phyloP scores from a whole-genome alignment of 2,888 invertebrate species.

The Lochmaea capreae region DNA sequence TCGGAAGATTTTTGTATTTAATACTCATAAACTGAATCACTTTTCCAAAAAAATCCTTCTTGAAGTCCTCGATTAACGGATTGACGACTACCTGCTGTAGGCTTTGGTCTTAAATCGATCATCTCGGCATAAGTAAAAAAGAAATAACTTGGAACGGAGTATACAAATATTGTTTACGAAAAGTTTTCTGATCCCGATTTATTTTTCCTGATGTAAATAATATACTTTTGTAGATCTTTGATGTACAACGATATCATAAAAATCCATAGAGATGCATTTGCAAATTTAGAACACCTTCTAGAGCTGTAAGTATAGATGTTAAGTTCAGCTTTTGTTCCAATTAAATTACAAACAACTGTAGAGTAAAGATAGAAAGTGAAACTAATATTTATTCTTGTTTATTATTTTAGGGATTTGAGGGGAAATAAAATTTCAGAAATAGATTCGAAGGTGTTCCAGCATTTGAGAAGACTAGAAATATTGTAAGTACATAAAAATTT shows the following conservation, averaged over 20 bases:
- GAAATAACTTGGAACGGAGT: too few species aligned
- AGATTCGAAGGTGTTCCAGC: constrained; percentile 60
- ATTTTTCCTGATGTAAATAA: not conserved
- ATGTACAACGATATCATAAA: constrained; percentile 49
- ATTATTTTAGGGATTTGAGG: constrained; percentile 66
- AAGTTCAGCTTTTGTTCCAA: not conserved
- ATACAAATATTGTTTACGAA: too few species aligned
- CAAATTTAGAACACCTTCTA: constrained; percentile 24
- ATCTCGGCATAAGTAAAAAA: too few species aligned
- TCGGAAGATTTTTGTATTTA: too few species aligned
- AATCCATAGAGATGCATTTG: constrained; percentile 33
- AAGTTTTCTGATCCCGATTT: too few species aligned
- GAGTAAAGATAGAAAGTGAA: not conserved
- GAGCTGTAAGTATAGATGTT: constrained; percentile 40
- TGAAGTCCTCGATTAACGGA: too few species aligned
- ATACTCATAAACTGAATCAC: too few species aligned
- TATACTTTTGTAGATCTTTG: constrained; percentile 48
- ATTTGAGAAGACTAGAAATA: constrained; percentile 63
- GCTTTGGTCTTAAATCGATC: too few species aligned
- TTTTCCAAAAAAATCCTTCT: too few species aligned
- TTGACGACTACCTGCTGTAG: too few species aligned
- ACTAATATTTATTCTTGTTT: not conserved
- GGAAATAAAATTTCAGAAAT: constrained; percentile 65
- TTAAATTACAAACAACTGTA: not conserved
- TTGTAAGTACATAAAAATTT: constrained; percentile 63